Percentiles rank a stretch among this genome's conserved stretches.
phyloP scores from a whole-genome alignment of 1,140 invertebrate genomes.

The Meloidogyne hapla region DNA sequence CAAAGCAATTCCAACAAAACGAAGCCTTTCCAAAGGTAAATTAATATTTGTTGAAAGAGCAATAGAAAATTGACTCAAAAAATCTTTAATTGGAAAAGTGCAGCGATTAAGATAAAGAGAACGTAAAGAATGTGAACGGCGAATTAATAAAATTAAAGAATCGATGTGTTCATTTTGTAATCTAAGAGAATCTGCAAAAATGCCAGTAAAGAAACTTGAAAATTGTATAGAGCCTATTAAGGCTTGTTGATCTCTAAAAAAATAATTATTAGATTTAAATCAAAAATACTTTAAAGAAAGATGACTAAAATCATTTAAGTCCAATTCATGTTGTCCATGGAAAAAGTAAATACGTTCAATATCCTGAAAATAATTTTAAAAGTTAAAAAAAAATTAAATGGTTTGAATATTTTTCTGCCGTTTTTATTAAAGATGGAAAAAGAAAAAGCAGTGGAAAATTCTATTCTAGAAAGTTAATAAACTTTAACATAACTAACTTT shows the following conservation, averaged over 20 bases:
- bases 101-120: constrained; percentile 53
- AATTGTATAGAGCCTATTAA: constrained; percentile 60
- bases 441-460: no score
- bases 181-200: constrained; percentile 50
- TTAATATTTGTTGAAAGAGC: constrained; percentile 48
- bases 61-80: constrained; percentile 49
- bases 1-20: constrained; percentile 51
- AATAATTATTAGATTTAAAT: neutral
- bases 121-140: constrained; percentile 54
- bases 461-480: no score
- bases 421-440: no score
- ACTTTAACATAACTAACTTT: no score
- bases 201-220: constrained; percentile 57
- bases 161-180: constrained; percentile 58
- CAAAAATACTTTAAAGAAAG: constrained; percentile 52
- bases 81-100: constrained; percentile 56
- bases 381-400: neutral
- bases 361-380: constrained; percentile 42
- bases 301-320: constrained; percentile 62
- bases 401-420: no score
- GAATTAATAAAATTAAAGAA: constrained; percentile 52
- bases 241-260: constrained; percentile 58
- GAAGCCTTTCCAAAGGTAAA: constrained; percentile 48
- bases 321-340: constrained; percentile 52
- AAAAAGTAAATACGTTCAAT: constrained; percentile 63